These are phyloP conservation scores for Charadrius vociferus DNA, from an alignment of 2,113 vertebrate species.

Conservation along the genomic window DNA sequence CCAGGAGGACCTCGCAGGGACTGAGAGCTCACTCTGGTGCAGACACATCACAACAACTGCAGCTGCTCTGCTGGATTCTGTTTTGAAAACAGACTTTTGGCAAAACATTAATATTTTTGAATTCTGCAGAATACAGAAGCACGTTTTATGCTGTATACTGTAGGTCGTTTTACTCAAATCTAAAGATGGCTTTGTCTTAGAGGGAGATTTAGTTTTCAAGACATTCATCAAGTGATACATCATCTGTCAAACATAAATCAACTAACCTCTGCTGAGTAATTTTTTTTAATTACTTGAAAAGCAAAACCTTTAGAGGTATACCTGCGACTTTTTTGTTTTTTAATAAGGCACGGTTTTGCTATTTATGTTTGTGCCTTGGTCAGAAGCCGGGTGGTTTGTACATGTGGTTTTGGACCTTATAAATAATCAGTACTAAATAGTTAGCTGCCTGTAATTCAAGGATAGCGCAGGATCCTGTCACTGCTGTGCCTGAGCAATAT, in stretches of 20 bases:
- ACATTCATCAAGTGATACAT: background rate
- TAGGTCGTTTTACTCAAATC: background rate
- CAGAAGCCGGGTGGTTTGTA: constrained; percentile 22
- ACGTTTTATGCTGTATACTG: background rate
- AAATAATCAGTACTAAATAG: constrained; percentile 39
- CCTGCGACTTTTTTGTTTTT: background rate
- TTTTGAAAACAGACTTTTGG: background rate
- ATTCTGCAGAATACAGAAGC: background rate
- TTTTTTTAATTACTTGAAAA: constrained; percentile 3
- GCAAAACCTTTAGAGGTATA: background rate
- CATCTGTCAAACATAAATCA: constrained; percentile 23
- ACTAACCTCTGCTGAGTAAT: background rate
- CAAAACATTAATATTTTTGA: background rate
- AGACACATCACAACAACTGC: background rate
- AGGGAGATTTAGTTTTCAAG: background rate
- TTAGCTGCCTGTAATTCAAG: background rate
- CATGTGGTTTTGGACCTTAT: constrained; percentile 14
- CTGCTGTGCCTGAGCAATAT: background rate
- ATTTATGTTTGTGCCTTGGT: constrained; percentile 7
- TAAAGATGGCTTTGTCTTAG: background rate
- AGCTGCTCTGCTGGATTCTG: background rate
- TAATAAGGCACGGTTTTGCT: background rate
- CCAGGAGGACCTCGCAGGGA: background rate
- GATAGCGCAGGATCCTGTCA: background rate
- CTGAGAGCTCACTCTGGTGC: background rate